Percentiles rank a stretch among this genome's conserved stretches.
phyloP scores from a whole-genome alignment of 1,140 invertebrate genomes.

The Cylas formicarius region DNA sequence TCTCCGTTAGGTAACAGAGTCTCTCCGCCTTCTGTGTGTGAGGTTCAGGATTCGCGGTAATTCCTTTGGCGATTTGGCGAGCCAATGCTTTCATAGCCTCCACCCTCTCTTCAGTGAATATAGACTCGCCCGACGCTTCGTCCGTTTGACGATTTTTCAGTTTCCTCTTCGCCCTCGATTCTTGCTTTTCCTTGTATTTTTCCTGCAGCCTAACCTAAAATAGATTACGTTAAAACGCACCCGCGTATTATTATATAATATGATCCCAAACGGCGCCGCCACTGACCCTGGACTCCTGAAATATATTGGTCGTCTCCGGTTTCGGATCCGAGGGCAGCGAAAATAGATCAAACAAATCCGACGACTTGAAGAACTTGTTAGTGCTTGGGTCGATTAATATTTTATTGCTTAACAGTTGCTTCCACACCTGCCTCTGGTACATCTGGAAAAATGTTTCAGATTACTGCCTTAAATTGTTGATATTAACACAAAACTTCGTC shows the following conservation, averaged over 20 bases:
- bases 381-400: conserved; percentile 91
- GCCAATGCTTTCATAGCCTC: conserved; percentile 48
- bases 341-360: conserved; percentile 87
- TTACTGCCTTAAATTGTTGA: no score
- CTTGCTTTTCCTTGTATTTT: conserved; percentile 33
- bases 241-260: no score
- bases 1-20: conserved; percentile 35
- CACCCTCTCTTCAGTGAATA: conserved; percentile 47
- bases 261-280: no score
- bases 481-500: no score
- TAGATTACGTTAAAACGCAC: no score
- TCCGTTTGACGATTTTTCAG: conserved; percentile 2
- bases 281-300: conserved; percentile 60
- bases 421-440: conserved; percentile 94
- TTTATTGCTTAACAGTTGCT: conserved; percentile 88
- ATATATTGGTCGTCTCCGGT: conserved; percentile 80
- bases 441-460: no score
- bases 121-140: conserved; percentile 6
- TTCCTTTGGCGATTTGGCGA: conserved; percentile 49
- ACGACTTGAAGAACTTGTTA: conserved; percentile 85
- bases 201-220: conserved; percentile 39
- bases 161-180: conserved; percentile 23
- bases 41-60: conserved; percentile 31
- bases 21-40: conserved; percentile 30
- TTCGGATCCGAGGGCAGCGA: conserved; percentile 69